Percentiles rank a stretch among this genome's conserved stretches.
These are phyloP conservation scores for Argya squamiceps DNA, from an alignment of 2,797 vertebrate genomes.

Conservation along the genomic window DNA sequence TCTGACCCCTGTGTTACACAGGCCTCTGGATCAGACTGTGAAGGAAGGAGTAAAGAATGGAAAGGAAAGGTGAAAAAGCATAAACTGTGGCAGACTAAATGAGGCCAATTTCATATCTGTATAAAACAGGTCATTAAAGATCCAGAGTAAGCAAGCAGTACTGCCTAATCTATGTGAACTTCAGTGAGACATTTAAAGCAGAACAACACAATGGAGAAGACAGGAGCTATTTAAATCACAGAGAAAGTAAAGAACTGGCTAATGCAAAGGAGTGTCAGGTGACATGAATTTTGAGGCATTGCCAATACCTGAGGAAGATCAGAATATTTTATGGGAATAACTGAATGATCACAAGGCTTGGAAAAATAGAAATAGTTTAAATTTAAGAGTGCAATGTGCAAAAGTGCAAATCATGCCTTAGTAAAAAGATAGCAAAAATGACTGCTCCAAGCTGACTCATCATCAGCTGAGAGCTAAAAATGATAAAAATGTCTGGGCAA, in stretches of 20 bases:
- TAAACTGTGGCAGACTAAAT: neutral
- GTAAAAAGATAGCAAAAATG: conserved; percentile 21
- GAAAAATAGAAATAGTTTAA: neutral
- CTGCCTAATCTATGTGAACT: neutral
- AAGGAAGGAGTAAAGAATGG: neutral
- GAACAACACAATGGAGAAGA: neutral
- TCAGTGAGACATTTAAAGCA: neutral
- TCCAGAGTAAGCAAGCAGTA: neutral
- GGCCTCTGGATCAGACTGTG: neutral
- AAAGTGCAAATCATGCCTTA: conserved; percentile 28
- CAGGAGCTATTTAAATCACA: neutral
- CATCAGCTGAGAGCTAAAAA: conserved; percentile 64
- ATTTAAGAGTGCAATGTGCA: neutral
- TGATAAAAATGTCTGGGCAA: neutral
- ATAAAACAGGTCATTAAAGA: neutral
- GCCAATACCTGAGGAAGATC: conserved; percentile 1
- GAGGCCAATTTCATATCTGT: neutral
- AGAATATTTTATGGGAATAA: conserved; percentile 8
- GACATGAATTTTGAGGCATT: neutral
- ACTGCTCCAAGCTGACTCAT: conserved; percentile 46
- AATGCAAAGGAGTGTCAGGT: neutral
- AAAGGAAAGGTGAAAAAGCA: neutral
- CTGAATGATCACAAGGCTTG: neutral
- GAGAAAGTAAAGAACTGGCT: neutral
- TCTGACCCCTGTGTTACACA: neutral